Conservation (phyloP, 2,113 vertebrate genomes). For the Gymnocephalus cernua region DNA sequence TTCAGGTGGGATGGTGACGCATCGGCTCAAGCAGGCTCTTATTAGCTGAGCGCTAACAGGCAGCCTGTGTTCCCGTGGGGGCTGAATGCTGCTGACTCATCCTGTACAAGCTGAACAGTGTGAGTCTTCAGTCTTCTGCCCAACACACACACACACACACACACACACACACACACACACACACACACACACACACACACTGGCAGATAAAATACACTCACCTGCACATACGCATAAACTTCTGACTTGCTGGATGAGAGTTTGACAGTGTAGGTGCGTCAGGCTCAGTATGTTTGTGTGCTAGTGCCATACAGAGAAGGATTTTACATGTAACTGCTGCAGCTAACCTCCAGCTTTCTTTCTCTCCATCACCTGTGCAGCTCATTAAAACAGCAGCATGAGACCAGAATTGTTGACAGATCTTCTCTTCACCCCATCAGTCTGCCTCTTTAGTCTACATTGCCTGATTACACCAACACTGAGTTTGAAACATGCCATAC, state of each 20-base stretch:
- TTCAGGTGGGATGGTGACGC: conserved; percentile 70
- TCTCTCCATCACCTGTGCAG: conserved; percentile 34
- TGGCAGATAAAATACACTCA: conserved; percentile 38
- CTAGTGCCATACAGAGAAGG: not conserved
- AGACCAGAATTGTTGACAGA: conserved; percentile 34
- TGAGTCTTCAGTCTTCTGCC: conserved; percentile 31
- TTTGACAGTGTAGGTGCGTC: conserved; percentile 39
- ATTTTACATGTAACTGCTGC: conserved; percentile 2
- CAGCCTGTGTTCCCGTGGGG: conserved; percentile 63
- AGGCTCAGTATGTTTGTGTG: conserved; percentile 11
- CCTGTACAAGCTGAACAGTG: conserved; percentile 55
- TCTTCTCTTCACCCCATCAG: conserved; percentile 22
- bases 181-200: conserved; percentile 23
- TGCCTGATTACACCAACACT: conserved; percentile 36
- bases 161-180: conserved; percentile 36
- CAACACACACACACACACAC: conserved; percentile 33
- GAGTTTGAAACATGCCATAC: conserved; percentile 13
- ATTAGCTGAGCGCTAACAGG: conserved; percentile 73
- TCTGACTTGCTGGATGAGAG: conserved; percentile 43
- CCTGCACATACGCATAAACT: conserved; percentile 33
- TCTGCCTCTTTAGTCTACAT: conserved; percentile 24
- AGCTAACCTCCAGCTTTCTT: conserved; percentile 17
- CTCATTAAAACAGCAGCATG: conserved; percentile 27
- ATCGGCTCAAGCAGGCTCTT: conserved; percentile 62
- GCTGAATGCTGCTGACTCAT: conserved; percentile 74